phyloP scores from a whole-genome alignment of 2,797 vertebrate genomes.

The Microtus californicus region DNA sequence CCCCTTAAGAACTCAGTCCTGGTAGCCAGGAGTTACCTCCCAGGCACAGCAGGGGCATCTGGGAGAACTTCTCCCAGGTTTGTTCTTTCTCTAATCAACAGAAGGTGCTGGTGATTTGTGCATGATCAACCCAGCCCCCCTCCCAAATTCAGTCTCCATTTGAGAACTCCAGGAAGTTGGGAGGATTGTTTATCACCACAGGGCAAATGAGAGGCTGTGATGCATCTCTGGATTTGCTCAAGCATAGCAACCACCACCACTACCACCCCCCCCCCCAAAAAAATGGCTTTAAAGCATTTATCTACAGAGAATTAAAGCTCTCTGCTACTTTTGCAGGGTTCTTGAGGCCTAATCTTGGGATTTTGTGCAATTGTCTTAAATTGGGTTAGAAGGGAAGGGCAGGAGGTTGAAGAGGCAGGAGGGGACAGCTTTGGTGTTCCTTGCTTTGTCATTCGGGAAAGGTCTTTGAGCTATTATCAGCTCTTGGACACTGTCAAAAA shows the following conservation, averaged over 20 bases:
- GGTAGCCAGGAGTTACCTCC: background rate
- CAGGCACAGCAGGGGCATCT: too few relatives aligned
- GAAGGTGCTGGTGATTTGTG: background rate
- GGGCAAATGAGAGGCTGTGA: background rate
- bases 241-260: too few relatives aligned
- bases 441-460: background rate
- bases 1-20: constrained; percentile 20
- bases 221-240: background rate
- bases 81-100: background rate
- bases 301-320: background rate
- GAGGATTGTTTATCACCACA: background rate
- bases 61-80: background rate
- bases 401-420: background rate
- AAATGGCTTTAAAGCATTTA: background rate
- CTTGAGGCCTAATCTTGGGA: constrained; percentile 21
- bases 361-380: constrained; percentile 6
- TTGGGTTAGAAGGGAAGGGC: background rate
- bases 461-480: background rate
- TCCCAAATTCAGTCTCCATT: background rate
- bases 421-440: background rate
- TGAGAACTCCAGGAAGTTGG: background rate
- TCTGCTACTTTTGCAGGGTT: background rate
- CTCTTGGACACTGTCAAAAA: background rate
- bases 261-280: background rate
- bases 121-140: background rate